Evolutionary conservation across 2,888 invertebrate species (phyloP).

Genomic region (Desoria tigrina): DNA sequence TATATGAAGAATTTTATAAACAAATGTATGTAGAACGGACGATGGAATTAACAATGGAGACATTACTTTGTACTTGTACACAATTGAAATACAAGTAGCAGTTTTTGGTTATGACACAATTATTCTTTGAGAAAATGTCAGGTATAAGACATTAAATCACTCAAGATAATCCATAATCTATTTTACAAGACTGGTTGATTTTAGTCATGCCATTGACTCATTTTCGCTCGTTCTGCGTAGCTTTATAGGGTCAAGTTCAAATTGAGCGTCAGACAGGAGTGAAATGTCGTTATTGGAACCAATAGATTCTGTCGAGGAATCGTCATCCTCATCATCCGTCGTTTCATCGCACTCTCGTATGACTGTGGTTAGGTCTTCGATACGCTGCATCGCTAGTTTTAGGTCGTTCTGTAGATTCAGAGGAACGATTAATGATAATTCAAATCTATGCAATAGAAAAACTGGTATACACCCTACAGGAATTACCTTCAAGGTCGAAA

Average conservation of each 20-base stretch:
- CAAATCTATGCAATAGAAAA: too few relatives aligned
- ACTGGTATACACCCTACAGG: too few relatives aligned
- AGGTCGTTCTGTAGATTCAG: constrained; percentile 67
- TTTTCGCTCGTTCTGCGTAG: constrained; percentile 29
- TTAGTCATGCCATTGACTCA: constrained; percentile 33
- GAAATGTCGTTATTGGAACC: constrained; percentile 48
- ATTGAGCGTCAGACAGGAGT: constrained; percentile 21
- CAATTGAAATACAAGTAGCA: too few relatives aligned
- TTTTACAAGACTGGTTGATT: too few relatives aligned
- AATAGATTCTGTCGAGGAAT: constrained; percentile 52
- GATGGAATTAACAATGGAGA: too few relatives aligned
- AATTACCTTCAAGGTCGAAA: constrained; percentile 52
- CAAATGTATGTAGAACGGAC: too few relatives aligned
- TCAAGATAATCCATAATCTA: background rate
- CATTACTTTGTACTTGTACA: too few relatives aligned
- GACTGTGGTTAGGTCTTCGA: constrained; percentile 87
- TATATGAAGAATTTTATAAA: too few relatives aligned
- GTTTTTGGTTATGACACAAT: too few relatives aligned
- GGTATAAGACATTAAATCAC: background rate
- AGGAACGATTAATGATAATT: too few relatives aligned
- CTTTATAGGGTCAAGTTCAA: constrained; percentile 6
- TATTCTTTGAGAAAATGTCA: too few relatives aligned
- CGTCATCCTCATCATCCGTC: constrained; percentile 52
- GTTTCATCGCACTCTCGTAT: constrained; percentile 72
- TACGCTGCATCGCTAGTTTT: constrained; percentile 81